Evolutionary conservation across 1,140 invertebrate species (phyloP).

Genomic region (Ridgeia piscesae): DNA sequence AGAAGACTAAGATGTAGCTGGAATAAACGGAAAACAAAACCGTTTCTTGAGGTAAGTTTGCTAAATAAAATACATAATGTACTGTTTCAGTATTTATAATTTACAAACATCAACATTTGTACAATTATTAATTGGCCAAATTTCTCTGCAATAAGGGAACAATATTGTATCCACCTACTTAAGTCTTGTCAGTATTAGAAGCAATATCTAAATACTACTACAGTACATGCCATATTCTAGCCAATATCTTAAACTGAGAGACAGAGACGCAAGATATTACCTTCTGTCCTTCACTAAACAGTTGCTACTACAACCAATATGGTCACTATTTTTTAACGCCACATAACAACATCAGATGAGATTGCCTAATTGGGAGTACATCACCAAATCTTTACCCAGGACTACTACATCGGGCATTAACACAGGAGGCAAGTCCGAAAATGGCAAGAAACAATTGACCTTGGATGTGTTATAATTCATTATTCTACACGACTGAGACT

Average conservation of each 20-base stretch:
- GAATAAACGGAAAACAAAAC: no score
- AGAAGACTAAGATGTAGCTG: no score
- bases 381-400: background rate
- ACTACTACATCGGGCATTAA: background rate
- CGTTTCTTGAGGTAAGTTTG: no score
- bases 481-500: background rate
- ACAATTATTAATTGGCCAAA: background rate
- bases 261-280: background rate
- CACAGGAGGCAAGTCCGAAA: background rate
- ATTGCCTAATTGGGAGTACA: background rate
- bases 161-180: background rate
- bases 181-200: background rate
- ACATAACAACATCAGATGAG: background rate
- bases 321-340: background rate
- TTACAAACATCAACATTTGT: no score
- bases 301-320: background rate
- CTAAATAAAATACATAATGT: no score
- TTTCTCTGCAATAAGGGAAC: background rate
- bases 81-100: no score
- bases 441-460: background rate
- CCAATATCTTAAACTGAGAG: background rate
- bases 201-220: background rate
- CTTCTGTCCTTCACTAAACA: background rate
- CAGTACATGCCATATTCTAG: background rate
- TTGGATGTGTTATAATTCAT: background rate